phyloP scores from a whole-genome alignment of 2,888 invertebrate genomes.

The Villa cingulata region DNA sequence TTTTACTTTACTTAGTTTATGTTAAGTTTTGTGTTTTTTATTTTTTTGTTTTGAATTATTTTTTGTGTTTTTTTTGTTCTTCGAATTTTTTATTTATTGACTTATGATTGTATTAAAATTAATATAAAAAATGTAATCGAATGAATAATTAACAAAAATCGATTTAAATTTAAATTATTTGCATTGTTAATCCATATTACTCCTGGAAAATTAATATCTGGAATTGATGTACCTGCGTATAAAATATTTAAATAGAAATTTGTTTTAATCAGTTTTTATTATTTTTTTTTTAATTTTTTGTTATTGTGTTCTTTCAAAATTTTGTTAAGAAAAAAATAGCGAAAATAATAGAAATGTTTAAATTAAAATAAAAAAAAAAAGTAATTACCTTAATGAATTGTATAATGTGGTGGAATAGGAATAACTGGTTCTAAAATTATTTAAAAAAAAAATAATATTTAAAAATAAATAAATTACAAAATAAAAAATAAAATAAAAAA shows the following conservation, averaged over 20 bases:
- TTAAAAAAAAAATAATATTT: neutral
- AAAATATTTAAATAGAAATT: neutral
- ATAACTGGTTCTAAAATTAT: conserved; percentile 4
- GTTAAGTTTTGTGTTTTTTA: no score
- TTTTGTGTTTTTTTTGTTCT: no score
- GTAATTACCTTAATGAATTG: conserved; percentile 5
- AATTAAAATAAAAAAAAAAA: neutral
- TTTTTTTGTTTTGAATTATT: no score
- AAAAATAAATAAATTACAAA: neutral
- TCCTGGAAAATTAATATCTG: conserved; percentile 12
- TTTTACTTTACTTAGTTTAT: no score
- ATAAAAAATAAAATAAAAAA: conserved; percentile 1
- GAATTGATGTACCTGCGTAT: conserved; percentile 4
- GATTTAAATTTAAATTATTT: neutral
- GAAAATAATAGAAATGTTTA: no score
- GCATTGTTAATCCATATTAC: conserved; percentile 5
- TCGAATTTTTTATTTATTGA: no score
- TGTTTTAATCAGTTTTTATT: no score
- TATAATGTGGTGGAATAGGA: conserved; percentile 1
- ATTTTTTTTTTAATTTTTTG: neutral
- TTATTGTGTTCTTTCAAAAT: no score
- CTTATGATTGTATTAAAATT: no score
- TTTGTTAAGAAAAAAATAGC: no score
- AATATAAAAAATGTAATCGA: no score
- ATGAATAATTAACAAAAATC: neutral